These are phyloP conservation scores for Gymnoscopelus braueri DNA, from an alignment of 2,797 vertebrate genomes.

Conservation along the genomic window DNA sequence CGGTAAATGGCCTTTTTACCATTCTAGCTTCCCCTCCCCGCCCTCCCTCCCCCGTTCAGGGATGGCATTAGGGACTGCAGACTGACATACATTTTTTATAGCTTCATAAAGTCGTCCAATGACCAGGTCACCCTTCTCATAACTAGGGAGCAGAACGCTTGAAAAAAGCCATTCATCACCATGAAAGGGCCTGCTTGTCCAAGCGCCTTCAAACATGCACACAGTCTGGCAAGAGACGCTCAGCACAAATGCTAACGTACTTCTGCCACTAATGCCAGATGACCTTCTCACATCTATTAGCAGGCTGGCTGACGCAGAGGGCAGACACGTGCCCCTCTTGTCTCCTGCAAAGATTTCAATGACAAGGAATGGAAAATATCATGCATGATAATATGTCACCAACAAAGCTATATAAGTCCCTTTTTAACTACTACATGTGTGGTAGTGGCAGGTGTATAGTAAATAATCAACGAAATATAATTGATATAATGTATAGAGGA, in stretches of 20 bases:
- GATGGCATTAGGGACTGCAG: conserved; percentile 99
- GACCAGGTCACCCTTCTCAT: conserved; percentile 99
- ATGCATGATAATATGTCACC: conserved; percentile 76
- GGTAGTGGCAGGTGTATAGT: conserved; percentile 70
- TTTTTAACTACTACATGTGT: conserved; percentile 46
- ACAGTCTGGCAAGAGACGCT: conserved; percentile 93
- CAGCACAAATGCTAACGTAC: conserved; percentile 98
- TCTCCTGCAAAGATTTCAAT: conserved; percentile 82
- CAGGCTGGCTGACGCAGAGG: conserved; percentile 85
- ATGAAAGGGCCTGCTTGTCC: conserved; percentile 99
- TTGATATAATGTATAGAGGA: conserved; percentile 42
- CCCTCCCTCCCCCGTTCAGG: conserved; percentile 83
- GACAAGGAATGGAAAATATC: conserved; percentile 82
- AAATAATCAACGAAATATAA: conserved; percentile 69
- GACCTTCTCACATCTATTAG: conserved; percentile 97
- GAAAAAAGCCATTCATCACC: conserved; percentile 99
- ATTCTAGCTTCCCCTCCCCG: conserved; percentile 77
- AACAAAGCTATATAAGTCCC: conserved; percentile 58
- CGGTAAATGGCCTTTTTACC: conserved; percentile 96
- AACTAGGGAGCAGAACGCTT: conserved; percentile 99
- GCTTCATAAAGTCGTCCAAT: conserved; percentile 99
- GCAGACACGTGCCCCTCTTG: conserved; percentile 82
- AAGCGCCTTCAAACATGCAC: conserved; percentile 95
- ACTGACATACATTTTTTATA: conserved; percentile 99
- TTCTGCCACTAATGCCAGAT: conserved; percentile 96